Evolutionary conservation across 2,888 invertebrate species (phyloP).

Genomic region (Pemphredon lugubris): DNA sequence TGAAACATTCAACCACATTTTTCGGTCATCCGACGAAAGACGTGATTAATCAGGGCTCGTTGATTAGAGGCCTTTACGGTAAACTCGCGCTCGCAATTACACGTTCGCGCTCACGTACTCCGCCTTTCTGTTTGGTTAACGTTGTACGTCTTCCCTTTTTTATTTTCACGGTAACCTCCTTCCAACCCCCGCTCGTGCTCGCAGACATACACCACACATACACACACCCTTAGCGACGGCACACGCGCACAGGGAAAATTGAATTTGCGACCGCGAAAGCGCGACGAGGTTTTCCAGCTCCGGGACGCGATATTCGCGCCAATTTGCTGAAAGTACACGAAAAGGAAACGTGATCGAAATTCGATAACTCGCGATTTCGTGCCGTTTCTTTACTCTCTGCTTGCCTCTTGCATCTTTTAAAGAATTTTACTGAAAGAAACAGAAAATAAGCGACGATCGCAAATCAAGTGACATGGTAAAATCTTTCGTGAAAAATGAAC

Average conservation of each 20-base stretch:
- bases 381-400: conserved; percentile 10
- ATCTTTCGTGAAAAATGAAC: neutral
- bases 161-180: conserved; percentile 19
- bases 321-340: conserved; percentile 62
- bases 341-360: conserved; percentile 67
- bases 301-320: conserved; percentile 45
- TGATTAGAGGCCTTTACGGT: conserved; percentile 59
- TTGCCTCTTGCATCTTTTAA: neutral
- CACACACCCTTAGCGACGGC: too few species aligned
- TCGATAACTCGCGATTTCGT: conserved; percentile 59
- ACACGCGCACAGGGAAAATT: conserved; percentile 46
- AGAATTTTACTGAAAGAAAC: conserved; percentile 8
- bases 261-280: conserved; percentile 59
- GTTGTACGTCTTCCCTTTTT: conserved; percentile 14
- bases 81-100: conserved; percentile 54
- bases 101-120: conserved; percentile 36
- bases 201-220: conserved; percentile 1
- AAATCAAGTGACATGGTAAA: neutral
- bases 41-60: conserved; percentile 64
- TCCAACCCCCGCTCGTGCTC: too few species aligned
- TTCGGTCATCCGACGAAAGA: conserved; percentile 47
- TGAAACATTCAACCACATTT: conserved; percentile 19
- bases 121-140: conserved; percentile 57
- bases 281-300: conserved; percentile 42
- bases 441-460: neutral